Evolutionary conservation across 2,888 invertebrate species (phyloP).

Genomic region (Ormyrus thymus): DNA sequence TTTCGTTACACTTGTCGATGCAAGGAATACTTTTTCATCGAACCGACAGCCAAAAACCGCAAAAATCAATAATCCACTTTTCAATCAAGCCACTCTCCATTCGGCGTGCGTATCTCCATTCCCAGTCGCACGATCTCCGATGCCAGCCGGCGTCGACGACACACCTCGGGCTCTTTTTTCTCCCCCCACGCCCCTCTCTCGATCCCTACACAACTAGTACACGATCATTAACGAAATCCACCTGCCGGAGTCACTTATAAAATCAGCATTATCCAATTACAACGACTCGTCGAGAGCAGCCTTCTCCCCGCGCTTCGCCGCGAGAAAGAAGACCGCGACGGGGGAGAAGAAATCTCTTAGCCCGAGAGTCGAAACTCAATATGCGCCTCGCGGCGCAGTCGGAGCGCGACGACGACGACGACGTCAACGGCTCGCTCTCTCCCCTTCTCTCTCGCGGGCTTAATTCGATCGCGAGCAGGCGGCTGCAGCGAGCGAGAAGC

Average conservation of each 20-base stretch:
- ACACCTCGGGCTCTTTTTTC: background rate
- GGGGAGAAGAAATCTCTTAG: background rate
- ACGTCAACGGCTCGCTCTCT: background rate
- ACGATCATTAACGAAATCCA: constrained; percentile 26
- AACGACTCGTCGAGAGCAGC: background rate
- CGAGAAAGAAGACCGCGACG: background rate
- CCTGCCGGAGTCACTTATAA: constrained; percentile 15
- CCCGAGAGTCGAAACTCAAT: constrained; percentile 27
- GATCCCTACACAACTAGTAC: background rate
- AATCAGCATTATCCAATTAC: constrained; percentile 39
- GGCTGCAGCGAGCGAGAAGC: constrained; percentile 62
- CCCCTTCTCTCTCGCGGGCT: background rate
- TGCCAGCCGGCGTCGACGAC: background rate
- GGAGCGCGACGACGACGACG: constrained; percentile 17
- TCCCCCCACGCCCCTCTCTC: background rate
- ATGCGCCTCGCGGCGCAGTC: constrained; percentile 3
- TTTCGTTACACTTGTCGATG: no score
- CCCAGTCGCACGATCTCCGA: background rate
- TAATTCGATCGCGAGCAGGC: constrained; percentile 41
- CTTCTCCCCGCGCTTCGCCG: background rate
- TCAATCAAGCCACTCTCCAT: background rate
- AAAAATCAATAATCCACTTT: background rate
- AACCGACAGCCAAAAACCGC: no score
- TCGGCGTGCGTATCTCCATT: background rate
- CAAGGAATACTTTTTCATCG: no score